A percentile compares a stretch with the other conserved stretches of the same genome.
Evolutionary conservation across 2,113 vertebrate genomes (phyloP).

Genomic region (Ailurus styani): DNA sequence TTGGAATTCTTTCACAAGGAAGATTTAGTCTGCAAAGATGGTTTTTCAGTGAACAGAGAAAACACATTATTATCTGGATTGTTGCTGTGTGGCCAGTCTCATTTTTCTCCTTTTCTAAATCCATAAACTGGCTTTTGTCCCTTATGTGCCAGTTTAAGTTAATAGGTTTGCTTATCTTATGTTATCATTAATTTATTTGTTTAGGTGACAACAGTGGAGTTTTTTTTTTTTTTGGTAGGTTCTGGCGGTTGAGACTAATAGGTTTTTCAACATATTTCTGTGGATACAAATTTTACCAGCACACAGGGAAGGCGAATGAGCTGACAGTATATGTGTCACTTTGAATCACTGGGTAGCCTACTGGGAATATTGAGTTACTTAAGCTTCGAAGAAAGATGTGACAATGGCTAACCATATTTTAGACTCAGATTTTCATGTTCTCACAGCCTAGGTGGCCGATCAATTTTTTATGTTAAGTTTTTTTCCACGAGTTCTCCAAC

Average conservation of each 20-base stretch:
- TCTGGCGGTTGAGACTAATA: constrained; percentile 5
- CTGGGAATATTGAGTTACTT: constrained; percentile 60
- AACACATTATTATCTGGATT: not conserved
- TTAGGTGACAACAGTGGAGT: not conserved
- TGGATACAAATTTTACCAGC: constrained; percentile 38
- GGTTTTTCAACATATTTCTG: constrained; percentile 39
- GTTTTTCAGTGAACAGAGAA: not conserved
- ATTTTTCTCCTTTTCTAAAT: not conserved
- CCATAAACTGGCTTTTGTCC: constrained; percentile 12
- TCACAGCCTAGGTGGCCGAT: constrained; percentile 52
- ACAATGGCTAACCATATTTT: constrained; percentile 69
- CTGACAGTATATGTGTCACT: constrained; percentile 43
- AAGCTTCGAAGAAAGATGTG: constrained; percentile 72
- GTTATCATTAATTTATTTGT: constrained; percentile 28
- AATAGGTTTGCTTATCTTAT: constrained; percentile 34
- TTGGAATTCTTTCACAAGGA: not conserved
- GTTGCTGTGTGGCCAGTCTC: not conserved
- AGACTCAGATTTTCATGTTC: constrained; percentile 68
- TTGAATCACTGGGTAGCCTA: constrained; percentile 58
- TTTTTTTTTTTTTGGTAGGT: not conserved
- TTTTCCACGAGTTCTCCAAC: constrained; percentile 46
- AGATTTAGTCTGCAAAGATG: not conserved
- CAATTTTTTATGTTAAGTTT: constrained; percentile 69
- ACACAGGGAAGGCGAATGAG: constrained; percentile 52
- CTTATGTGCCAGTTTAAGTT: not conserved